Percentiles rank a stretch among this genome's conserved stretches.
These are phyloP conservation scores for Remorina albescens DNA, from an alignment of 2,797 vertebrate genomes.

Conservation along the genomic window DNA sequence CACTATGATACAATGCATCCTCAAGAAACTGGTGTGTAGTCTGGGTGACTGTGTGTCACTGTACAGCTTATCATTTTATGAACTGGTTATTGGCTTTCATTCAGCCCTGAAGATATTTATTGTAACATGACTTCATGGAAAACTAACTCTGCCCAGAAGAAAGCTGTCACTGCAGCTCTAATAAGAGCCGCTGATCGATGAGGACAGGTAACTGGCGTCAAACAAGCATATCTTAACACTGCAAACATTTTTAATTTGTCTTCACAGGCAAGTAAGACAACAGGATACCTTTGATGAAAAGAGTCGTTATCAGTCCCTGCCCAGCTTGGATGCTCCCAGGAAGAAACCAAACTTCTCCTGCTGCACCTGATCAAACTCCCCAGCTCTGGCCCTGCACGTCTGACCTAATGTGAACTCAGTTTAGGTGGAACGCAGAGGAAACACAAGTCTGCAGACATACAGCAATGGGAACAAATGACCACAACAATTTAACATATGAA, in stretches of 20 bases:
- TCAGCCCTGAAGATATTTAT: too few species aligned
- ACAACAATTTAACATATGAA: conserved; percentile 1
- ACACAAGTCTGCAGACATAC: conserved; percentile 3
- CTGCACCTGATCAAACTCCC: conserved; percentile 82
- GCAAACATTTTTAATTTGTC: neutral
- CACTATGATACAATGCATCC: too few species aligned
- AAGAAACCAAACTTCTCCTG: conserved; percentile 88
- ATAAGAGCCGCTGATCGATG: neutral
- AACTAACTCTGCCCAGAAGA: neutral
- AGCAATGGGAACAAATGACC: conserved; percentile 46
- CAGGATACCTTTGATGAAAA: conserved; percentile 80
- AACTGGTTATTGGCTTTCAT: too few species aligned
- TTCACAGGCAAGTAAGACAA: conserved; percentile 90
- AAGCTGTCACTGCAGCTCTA: neutral
- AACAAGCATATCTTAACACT: neutral
- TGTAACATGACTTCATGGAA: too few species aligned
- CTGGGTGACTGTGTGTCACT: too few species aligned
- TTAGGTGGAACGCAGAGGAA: conserved; percentile 12
- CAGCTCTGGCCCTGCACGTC: conserved; percentile 43
- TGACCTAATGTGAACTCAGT: conserved; percentile 12
- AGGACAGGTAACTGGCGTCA: neutral
- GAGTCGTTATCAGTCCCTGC: conserved; percentile 79
- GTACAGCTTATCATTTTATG: too few species aligned
- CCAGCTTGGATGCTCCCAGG: conserved; percentile 84
- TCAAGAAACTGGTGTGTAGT: too few species aligned